These are phyloP conservation scores for Xenopus borealis DNA, from an alignment of 2,113 vertebrate genomes.

Conservation along the genomic window DNA sequence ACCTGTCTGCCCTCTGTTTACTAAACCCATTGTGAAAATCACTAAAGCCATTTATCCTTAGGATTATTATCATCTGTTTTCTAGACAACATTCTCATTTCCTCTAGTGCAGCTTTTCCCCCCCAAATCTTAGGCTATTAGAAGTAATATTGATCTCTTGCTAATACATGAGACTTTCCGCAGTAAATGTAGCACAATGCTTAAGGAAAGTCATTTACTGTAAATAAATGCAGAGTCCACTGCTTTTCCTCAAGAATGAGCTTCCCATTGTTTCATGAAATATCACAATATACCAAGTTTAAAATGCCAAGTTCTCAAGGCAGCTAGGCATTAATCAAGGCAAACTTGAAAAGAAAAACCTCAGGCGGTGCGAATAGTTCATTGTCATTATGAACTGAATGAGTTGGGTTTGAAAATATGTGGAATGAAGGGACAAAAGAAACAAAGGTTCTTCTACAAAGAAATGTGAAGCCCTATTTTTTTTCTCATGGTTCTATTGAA, in stretches of 20 bases:
- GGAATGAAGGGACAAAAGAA: not conserved
- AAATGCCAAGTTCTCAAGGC: not conserved
- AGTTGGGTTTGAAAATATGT: not conserved
- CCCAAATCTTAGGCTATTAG: slow-evolving; percentile 61
- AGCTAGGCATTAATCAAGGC: slow-evolving; percentile 10
- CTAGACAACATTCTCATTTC: slow-evolving; percentile 64
- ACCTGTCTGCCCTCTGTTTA: slow-evolving; percentile 58
- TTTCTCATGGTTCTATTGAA: no score
- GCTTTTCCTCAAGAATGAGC: slow-evolving; percentile 4
- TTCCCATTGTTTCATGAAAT: slow-evolving; percentile 17
- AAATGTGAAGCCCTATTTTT: no score
- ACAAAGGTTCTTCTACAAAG: no score
- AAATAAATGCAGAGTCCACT: slow-evolving; percentile 46
- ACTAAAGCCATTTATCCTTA: slow-evolving; percentile 62
- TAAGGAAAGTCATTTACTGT: slow-evolving; percentile 50
- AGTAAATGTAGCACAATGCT: slow-evolving; percentile 50
- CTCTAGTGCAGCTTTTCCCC: slow-evolving; percentile 51
- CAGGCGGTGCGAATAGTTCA: not conserved
- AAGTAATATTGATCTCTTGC: slow-evolving; percentile 61
- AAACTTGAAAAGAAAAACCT: not conserved
- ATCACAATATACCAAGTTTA: not conserved
- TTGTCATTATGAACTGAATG: not conserved
- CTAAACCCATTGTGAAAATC: slow-evolving; percentile 56
- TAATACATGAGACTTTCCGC: slow-evolving; percentile 56
- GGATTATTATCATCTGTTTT: slow-evolving; percentile 62